Evolutionary conservation across 2,888 invertebrate species (phyloP).

Genomic region (Bugula neritina): DNA sequence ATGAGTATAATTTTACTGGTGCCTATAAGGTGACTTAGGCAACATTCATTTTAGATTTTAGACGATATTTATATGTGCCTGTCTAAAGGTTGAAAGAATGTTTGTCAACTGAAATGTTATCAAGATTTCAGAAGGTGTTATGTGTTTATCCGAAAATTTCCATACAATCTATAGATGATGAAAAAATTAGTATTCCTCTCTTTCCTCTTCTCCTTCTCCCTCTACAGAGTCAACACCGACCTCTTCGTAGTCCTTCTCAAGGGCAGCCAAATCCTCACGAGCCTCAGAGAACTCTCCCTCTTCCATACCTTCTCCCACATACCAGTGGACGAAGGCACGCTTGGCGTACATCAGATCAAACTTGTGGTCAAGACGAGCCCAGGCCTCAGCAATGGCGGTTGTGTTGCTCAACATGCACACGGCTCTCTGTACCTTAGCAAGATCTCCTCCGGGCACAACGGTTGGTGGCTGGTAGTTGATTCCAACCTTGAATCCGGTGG

Average conservation of each 20-base stretch:
- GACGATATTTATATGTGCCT: no score
- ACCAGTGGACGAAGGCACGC: conserved; percentile 38
- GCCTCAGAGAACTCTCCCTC: background rate
- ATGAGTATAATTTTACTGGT: no score
- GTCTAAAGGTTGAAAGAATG: no score
- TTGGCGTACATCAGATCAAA: conserved; percentile 40
- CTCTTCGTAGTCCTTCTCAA: background rate
- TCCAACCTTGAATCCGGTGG: background rate
- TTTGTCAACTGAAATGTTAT: no score
- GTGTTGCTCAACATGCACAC: background rate
- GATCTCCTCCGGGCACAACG: background rate
- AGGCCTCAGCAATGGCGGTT: background rate
- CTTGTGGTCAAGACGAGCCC: conserved; percentile 40
- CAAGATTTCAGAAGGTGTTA: no score
- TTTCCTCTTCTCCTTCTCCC: conserved; percentile 29
- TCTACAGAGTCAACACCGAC: conserved; percentile 33
- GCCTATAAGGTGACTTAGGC: no score
- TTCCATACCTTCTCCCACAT: background rate
- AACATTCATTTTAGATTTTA: no score
- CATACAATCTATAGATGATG: no score
- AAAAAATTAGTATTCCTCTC: conserved; percentile 26
- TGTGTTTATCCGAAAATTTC: no score
- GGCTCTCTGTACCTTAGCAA: background rate
- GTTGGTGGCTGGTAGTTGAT: background rate
- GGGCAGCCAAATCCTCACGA: background rate